phyloP scores from a whole-genome alignment of 1,140 invertebrate species.

The Colletes latitarsis region DNA sequence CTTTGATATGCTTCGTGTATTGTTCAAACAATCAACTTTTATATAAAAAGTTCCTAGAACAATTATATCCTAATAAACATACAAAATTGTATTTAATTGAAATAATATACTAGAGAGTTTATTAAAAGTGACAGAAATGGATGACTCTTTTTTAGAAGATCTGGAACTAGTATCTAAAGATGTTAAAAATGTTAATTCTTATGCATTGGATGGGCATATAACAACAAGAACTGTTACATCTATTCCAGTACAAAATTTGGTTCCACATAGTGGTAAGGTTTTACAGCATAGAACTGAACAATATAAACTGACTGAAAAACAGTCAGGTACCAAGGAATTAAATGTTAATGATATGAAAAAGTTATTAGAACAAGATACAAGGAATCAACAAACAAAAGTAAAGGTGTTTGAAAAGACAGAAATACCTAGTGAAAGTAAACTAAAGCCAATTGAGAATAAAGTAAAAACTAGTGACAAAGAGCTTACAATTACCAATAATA shows the following conservation, averaged over 20 bases:
- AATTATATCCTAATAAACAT: neutral
- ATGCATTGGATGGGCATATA: slow-evolving; percentile 45
- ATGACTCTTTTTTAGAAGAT: slow-evolving; percentile 77
- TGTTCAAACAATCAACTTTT: neutral
- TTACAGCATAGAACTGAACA: neutral
- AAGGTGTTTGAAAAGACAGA: slow-evolving; percentile 62
- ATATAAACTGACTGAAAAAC: neutral
- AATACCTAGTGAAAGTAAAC: slow-evolving; percentile 60
- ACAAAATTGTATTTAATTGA: neutral
- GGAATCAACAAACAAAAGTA: slow-evolving; percentile 30
- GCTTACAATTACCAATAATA: slow-evolving; percentile 36
- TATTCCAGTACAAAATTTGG: slow-evolving; percentile 27
- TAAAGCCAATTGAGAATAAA: slow-evolving; percentile 58
- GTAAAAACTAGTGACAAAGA: slow-evolving; percentile 37
- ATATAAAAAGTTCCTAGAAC: neutral
- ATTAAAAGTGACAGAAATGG: slow-evolving; percentile 61
- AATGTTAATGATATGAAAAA: slow-evolving; percentile 15
- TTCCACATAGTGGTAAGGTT: neutral
- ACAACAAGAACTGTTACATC: slow-evolving; percentile 56
- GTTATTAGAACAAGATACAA: slow-evolving; percentile 33
- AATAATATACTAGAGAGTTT: neutral
- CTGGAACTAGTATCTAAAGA: slow-evolving; percentile 65
- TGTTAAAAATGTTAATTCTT: slow-evolving; percentile 26
- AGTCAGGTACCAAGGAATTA: slow-evolving; percentile 17
- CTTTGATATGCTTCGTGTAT: neutral